Conservation (phyloP, 2,888 invertebrate genomes). For the Norana najaformis region DNA sequence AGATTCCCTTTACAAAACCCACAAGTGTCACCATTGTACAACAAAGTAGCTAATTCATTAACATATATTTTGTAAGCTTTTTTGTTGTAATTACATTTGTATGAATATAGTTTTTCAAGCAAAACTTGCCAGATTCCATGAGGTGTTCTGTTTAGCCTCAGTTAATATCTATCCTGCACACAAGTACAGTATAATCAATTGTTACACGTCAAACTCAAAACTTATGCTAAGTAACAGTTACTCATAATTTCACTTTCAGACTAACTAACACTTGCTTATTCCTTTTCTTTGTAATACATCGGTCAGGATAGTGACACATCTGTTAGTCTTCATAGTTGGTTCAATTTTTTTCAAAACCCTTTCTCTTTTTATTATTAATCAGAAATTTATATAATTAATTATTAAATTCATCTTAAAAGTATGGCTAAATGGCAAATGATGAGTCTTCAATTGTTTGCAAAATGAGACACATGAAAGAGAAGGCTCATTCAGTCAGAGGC, state of each 20-base stretch:
- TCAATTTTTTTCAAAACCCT: neutral
- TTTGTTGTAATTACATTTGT: neutral
- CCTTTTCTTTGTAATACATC: neutral
- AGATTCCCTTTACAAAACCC: neutral
- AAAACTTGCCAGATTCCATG: neutral
- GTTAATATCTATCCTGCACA: no score
- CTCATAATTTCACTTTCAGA: neutral
- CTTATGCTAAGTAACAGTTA: no score
- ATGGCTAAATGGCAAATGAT: no score
- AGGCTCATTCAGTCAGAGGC: no score
- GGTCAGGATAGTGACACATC: neutral
- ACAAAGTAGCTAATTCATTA: neutral
- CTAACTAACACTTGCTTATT: neutral
- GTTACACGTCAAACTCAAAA: no score
- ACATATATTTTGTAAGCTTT: neutral
- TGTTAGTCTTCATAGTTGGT: neutral
- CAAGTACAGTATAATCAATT: no score
- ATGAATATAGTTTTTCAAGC: neutral
- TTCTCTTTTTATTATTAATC: neutral
- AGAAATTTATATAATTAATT: neutral
- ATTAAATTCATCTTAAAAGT: neutral
- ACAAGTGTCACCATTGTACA: neutral
- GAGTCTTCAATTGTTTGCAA: no score
- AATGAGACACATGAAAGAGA: no score
- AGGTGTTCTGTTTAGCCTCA: neutral